Base-by-base conservation (phyloP, 2,113 vertebrate species). In the Phrynosoma blainvillii region DNA sequence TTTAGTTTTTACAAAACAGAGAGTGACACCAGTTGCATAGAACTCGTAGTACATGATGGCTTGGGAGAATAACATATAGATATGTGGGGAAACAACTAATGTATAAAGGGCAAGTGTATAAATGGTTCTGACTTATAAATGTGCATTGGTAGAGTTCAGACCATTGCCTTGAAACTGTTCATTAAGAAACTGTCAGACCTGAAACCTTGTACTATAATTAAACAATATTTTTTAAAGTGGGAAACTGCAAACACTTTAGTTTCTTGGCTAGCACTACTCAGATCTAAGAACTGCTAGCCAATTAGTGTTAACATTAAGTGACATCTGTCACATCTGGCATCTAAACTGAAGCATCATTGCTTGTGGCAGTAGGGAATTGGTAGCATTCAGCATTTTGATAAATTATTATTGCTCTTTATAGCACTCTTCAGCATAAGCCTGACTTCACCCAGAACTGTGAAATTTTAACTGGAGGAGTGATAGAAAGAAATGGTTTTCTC, bases 251-350 rank as follows among this genome's bases (percentile, higher is more conserved):
- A 0, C 1, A 59, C n/a, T 5, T 25, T 87, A 1, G 0, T 88
- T 78, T 77, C 56, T 85, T 0, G 87, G 6, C 27, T 16, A 2
- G 16, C 71, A 9, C 84, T 0, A 0, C 78, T 0, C 76, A 36
- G 91, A 87, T 82, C 21, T 0, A 0, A 62, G 65, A 85, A 79
- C 85, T 88, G 90, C 85, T n/a, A 87, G 9, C 56, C 9, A 1
- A 82, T 75, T n/a, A 11, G 1, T 83, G 89, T 62, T 62, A 42
- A 20, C 85, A 36, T 47, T 40, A 86, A 90, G 86, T 87, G 93
- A 74, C 92, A 91, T 91, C 92, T 94, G 91, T 90, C 91, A 91
- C 65, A 89, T 88, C 87, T 71, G 3, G 52, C 81, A 66, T 59
- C 54, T 82, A 76, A 90, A 36, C 66, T 5, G n/a, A 52, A 84